Evolutionary conservation across 2,113 vertebrate species (phyloP).

Genomic region (Cyphomyrus discorhynchus): DNA sequence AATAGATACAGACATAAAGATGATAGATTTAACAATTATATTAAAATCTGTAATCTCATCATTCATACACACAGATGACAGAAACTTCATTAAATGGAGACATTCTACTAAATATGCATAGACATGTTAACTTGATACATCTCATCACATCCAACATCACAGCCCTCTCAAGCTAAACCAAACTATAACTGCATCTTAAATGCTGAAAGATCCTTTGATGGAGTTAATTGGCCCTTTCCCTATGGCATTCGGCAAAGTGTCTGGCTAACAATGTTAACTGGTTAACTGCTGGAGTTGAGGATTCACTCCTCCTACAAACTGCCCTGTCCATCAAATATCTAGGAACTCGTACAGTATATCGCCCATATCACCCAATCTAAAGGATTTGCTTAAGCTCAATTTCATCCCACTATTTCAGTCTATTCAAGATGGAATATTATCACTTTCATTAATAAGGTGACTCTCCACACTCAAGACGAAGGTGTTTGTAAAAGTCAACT

Average conservation of each 20-base stretch:
- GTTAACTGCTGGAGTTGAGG: neutral
- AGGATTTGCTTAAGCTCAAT: neutral
- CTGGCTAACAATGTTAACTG: neutral
- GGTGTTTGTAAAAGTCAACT: neutral
- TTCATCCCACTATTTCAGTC: neutral
- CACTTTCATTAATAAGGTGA: neutral
- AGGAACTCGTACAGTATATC: neutral
- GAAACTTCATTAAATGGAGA: too few species aligned
- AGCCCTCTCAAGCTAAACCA: too few species aligned
- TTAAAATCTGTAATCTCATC: too few species aligned
- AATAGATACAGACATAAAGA: too few species aligned
- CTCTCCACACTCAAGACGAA: neutral
- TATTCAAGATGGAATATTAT: neutral
- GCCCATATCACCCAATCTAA: neutral
- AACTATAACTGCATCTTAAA: neutral
- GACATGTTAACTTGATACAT: too few species aligned
- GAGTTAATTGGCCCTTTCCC: neutral
- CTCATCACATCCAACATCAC: too few species aligned
- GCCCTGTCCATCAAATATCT: neutral
- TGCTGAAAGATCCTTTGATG: neutral
- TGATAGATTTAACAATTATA: too few species aligned
- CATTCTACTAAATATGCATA: too few species aligned
- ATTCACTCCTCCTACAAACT: neutral
- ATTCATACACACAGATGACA: too few species aligned
- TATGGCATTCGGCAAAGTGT: neutral